Evolutionary conservation across 2,888 invertebrate genomes (phyloP).

Genomic region (Morinoia aosen): DNA sequence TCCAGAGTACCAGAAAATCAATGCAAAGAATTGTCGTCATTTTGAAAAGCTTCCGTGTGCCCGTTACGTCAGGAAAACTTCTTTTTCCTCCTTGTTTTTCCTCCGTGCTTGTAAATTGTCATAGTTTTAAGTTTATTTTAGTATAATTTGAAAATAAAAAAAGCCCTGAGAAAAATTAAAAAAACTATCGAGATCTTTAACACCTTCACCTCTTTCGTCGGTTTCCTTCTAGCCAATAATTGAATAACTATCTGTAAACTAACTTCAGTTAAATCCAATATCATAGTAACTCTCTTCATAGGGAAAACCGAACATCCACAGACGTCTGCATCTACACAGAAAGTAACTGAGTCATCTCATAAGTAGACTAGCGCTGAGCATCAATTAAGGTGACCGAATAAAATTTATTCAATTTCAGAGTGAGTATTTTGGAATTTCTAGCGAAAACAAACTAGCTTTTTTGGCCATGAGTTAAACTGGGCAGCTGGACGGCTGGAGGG

Average conservation of each 20-base stretch:
- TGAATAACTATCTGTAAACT: too few relatives aligned
- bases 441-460: background rate
- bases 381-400: too few relatives aligned
- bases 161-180: background rate
- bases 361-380: too few relatives aligned
- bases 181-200: background rate
- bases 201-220: background rate
- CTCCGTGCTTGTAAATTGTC: too few relatives aligned
- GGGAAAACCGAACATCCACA: too few relatives aligned
- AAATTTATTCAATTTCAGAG: background rate
- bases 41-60: background rate
- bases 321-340: too few relatives aligned
- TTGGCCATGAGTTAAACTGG: too few relatives aligned
- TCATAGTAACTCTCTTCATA: too few relatives aligned
- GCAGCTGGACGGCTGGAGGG: too few relatives aligned
- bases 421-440: background rate
- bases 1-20: background rate
- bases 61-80: background rate
- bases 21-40: background rate
- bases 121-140: background rate
- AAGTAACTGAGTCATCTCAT: too few relatives aligned
- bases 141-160: background rate
- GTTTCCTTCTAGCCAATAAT: background rate
- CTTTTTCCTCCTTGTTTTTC: background rate
- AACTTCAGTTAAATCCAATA: too few relatives aligned